Conservation (phyloP, 2,113 vertebrate genomes). For the Sphyrna mokarran region DNA sequence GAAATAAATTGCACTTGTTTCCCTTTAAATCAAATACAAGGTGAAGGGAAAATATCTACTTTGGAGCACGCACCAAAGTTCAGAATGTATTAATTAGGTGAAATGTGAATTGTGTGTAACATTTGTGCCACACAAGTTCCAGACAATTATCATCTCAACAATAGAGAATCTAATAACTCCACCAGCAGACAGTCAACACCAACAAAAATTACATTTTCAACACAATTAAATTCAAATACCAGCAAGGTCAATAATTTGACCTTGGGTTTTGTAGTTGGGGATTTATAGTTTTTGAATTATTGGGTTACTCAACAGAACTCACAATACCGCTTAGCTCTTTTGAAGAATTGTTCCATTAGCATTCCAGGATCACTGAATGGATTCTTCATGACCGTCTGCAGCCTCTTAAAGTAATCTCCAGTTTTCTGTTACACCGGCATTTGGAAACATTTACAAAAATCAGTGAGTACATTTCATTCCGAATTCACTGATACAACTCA, state of each 20-base stretch:
- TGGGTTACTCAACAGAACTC: neutral
- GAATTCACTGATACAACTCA: neutral
- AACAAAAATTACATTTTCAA: neutral
- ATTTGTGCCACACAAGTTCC: too few relatives aligned
- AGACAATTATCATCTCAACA: too few relatives aligned
- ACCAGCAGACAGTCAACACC: neutral
- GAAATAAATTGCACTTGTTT: neutral
- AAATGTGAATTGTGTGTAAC: neutral
- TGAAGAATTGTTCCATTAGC: constrained; percentile 18
- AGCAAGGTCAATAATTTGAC: neutral
- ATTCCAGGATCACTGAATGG: neutral
- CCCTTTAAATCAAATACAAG: neutral
- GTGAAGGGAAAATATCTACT: neutral
- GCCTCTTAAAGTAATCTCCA: neutral
- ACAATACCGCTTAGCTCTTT: constrained; percentile 23
- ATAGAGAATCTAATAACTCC: too few relatives aligned
- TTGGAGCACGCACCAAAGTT: neutral
- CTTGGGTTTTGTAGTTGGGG: neutral
- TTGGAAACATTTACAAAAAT: neutral
- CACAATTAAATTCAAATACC: neutral
- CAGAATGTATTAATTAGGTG: neutral
- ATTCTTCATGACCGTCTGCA: constrained; percentile 31
- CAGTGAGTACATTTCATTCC: neutral
- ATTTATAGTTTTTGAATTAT: neutral
- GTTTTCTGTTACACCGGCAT: neutral